Conservation (phyloP, 1,140 invertebrate species). For the Bombyx mandarina region DNA sequence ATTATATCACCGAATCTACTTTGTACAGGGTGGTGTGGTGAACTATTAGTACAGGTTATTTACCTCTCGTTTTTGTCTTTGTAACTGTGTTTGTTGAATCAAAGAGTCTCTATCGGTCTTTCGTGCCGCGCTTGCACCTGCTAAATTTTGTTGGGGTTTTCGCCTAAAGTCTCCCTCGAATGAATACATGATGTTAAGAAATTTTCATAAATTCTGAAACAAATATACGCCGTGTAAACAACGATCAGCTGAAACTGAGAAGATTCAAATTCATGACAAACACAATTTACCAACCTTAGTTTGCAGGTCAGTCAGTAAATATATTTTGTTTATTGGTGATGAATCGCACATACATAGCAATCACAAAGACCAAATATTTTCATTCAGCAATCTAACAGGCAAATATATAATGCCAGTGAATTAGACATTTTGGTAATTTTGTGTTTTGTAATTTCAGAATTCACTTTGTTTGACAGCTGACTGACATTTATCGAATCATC, state of each 20-base stretch:
- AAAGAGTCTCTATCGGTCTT: slow-evolving; percentile 83
- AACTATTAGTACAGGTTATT: slow-evolving; percentile 16
- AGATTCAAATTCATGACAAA: no score
- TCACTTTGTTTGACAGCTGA: no score
- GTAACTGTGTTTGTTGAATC: slow-evolving; percentile 83
- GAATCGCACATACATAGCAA: background rate
- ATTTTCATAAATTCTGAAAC: slow-evolving; percentile 7
- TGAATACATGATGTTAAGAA: slow-evolving; percentile 75
- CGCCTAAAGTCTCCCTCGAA: slow-evolving; percentile 94
- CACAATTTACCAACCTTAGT: no score
- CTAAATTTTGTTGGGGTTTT: slow-evolving; percentile 90
- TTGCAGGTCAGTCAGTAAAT: no score
- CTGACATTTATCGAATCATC: no score
- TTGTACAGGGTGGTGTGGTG: background rate
- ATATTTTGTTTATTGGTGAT: background rate
- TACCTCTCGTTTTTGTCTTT: slow-evolving; percentile 89
- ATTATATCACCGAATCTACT: background rate
- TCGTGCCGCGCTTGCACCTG: slow-evolving; percentile 82
- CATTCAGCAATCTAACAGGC: no score
- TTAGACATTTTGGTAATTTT: no score
- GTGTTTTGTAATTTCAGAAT: no score
- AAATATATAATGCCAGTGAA: no score
- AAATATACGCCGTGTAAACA: slow-evolving; percentile 27
- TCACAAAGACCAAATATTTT: no score
- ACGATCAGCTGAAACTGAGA: slow-evolving; percentile 29